Percentiles rank a stretch among this genome's conserved stretches.
phyloP scores from a whole-genome alignment of 2,113 vertebrate genomes.

The Nematolebias whitei region DNA sequence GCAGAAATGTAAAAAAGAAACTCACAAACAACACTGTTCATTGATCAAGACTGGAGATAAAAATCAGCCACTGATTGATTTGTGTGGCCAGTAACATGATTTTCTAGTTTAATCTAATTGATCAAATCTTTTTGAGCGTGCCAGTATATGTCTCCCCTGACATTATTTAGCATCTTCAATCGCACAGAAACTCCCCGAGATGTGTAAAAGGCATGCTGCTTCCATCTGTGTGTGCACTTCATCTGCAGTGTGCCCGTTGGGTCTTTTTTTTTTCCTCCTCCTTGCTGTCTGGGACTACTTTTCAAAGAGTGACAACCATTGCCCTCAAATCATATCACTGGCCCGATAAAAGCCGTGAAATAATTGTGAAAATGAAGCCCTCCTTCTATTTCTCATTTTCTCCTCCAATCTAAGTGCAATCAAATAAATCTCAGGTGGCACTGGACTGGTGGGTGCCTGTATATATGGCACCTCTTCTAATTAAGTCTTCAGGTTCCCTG shows the following conservation, averaged over 20 bases:
- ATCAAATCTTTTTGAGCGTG: not conserved
- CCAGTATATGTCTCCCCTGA: not conserved
- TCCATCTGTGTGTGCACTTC: conserved; percentile 8
- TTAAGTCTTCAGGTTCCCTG: conserved; percentile 75
- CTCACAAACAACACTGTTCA: not conserved
- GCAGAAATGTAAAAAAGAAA: not conserved
- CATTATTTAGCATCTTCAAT: conserved; percentile 12
- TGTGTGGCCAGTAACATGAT: not conserved
- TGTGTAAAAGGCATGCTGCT: conserved; percentile 3
- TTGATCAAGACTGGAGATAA: not conserved
- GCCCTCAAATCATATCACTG: conserved; percentile 53
- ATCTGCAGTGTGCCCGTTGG: not conserved
- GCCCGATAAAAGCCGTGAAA: conserved; percentile 63
- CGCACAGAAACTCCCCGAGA: conserved; percentile 11
- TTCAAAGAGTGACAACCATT: conserved; percentile 22
- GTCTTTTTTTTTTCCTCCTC: conserved; percentile 9
- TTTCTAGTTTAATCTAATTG: no score
- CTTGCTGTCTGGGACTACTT: conserved; percentile 23
- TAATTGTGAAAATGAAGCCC: conserved; percentile 50
- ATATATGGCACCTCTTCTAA: conserved; percentile 76
- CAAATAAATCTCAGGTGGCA: conserved; percentile 72
- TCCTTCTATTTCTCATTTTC: conserved; percentile 64
- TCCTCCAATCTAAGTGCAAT: conserved; percentile 69
- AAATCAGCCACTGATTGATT: not conserved
- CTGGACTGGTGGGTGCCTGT: conserved; percentile 51